Conservation (phyloP, 92 coral and sea anemone genomes). For the Parazoanthus darwini region DNA sequence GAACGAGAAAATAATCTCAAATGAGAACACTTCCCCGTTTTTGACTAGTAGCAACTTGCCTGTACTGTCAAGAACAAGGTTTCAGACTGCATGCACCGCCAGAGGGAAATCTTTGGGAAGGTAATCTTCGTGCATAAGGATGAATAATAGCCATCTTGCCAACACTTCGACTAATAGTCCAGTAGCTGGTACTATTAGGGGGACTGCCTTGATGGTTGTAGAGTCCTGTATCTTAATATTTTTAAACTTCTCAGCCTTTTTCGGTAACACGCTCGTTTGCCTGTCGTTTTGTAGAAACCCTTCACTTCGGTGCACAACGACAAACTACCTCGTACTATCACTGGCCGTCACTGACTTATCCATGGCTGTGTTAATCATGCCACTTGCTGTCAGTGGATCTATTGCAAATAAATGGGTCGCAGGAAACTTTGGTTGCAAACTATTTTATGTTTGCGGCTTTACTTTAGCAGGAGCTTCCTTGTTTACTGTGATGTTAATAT, state of each 20-base stretch:
- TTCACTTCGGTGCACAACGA: constrained; percentile 6
- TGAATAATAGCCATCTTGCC: neutral
- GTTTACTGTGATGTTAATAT: constrained; percentile 17
- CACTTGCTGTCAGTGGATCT: neutral
- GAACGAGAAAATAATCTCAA: too few species aligned
- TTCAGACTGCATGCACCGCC: too few species aligned
- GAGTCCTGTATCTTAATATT: neutral
- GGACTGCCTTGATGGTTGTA: neutral
- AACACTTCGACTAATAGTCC: neutral
- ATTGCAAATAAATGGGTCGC: neutral
- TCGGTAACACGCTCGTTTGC: neutral
- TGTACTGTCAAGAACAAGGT: too few species aligned
- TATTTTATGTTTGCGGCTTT: neutral
- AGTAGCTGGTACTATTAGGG: neutral
- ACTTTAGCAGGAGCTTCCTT: neutral
- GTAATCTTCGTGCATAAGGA: neutral
- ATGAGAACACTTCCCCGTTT: too few species aligned
- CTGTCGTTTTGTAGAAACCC: constrained; percentile 20
- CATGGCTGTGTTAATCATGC: neutral
- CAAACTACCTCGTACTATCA: constrained; percentile 22
- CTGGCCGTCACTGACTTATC: constrained; percentile 16
- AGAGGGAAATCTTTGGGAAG: too few species aligned
- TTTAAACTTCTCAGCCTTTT: neutral
- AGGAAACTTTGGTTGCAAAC: constrained; percentile 8
- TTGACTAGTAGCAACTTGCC: too few species aligned